Evolutionary conservation across 2,113 vertebrate genomes (phyloP), one percentile per base, ranked within the genome.

Genomic region (Trematomus loennbergii): DNA sequence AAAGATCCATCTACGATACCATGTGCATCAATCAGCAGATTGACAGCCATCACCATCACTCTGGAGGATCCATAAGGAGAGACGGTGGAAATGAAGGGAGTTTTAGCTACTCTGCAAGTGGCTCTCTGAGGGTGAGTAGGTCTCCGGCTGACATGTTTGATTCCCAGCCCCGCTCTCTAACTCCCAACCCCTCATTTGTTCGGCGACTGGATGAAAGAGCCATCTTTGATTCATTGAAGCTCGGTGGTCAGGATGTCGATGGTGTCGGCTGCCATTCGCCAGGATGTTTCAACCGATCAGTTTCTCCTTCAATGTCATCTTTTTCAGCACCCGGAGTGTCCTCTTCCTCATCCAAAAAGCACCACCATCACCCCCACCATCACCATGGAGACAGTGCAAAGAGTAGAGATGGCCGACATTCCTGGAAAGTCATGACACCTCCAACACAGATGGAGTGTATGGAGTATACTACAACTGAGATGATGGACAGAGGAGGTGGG

Each of bases 11-110:
- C 85, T 99, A 99, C 50, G 98, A 99, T 74, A 99, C 98, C 0
- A 97, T 99, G 90, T 95, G 97, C 78, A 95, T 99, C 64, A 99
- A 99, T n/a, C 97, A 99, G 75, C 98, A 99, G 91, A 99, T 99
- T 0, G 98, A 99, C 82, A 88, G 86, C 82, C 91, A 93, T 40
- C 91, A 92, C 72, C 90, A 90, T 67, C 89, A 90, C 91, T 96
- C 96, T 0, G 89, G 88, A 43, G 96, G 96, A 71, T 98, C 97
- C 11, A 96, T 86, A 15, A 79, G 97, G 95, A 83, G 95, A 61
- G 91, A 90, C 2, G 60, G 43, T 9, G 88, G 86, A 81, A 96
- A 96, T 54, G 96, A 96, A 61, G 95, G 89, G 16, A 86, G 72
- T 49, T 92, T 90, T 29, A 87, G 78, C 50, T 94, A 91, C 87